Conservation (phyloP, 2,113 vertebrate species). For the Oreotrochilus melanogaster region DNA sequence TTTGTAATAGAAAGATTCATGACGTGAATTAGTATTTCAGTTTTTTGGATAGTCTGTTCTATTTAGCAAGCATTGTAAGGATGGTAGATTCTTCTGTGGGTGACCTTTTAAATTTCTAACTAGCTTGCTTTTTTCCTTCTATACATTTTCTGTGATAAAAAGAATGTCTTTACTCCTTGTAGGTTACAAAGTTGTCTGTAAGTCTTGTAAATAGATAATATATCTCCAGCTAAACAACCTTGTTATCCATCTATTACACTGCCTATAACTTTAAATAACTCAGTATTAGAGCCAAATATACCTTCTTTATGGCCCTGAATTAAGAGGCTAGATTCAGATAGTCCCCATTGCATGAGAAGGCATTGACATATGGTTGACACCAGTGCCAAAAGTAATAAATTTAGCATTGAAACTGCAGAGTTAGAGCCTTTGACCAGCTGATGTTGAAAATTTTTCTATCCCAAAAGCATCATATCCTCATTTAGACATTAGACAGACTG, state of each 20-base stretch:
- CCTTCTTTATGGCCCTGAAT: conserved; percentile 42
- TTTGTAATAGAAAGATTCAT: background rate
- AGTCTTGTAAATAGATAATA: conserved; percentile 19
- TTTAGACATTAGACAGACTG: conserved; percentile 41
- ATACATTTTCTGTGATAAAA: background rate
- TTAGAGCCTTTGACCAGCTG: conserved; percentile 46
- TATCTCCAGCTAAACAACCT: conserved; percentile 12
- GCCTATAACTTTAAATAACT: conserved; percentile 32
- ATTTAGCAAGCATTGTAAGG: background rate
- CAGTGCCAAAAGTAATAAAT: conserved; percentile 61
- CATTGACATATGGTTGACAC: conserved; percentile 44
- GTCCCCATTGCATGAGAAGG: background rate
- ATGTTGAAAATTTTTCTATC: conserved; percentile 46
- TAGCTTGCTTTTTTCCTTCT: background rate
- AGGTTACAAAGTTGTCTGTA: conserved; percentile 13
- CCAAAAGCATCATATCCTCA: conserved; percentile 29
- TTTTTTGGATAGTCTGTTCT: background rate
- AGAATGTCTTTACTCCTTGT: background rate
- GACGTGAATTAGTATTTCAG: background rate
- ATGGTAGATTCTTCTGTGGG: background rate
- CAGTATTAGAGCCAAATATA: conserved; percentile 24
- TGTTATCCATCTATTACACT: background rate
- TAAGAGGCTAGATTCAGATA: conserved; percentile 4
- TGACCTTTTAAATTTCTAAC: background rate
- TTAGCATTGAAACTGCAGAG: conserved; percentile 32